Base-by-base conservation (phyloP, 2,888 invertebrate species). In the Lathronympha strigana region DNA sequence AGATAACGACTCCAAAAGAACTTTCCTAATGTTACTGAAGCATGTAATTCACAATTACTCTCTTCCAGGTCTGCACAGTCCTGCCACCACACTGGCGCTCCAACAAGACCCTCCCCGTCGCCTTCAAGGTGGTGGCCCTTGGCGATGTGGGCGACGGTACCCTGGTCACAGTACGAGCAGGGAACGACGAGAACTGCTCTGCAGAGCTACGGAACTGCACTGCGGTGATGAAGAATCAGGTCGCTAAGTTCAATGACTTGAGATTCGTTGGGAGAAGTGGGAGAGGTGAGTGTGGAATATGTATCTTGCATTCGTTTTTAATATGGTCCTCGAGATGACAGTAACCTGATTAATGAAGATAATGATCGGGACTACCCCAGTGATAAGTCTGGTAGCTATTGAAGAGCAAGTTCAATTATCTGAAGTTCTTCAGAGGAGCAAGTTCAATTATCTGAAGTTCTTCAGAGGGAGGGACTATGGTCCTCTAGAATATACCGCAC, bases 221-320 rank as follows among this genome's bases (percentile, higher is more conserved):
- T 15, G 98, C 98, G 0, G 96, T 98, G 70, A 97, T 98, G 97
- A 98, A 98, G 92, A 98, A 98, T 85, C 98, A 98, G 87, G 97
- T 98, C 73, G 99, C 99, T 61, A 98, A 98, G 93, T 99, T 99
- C 90, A 98, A 98, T 86, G 99, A 99, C 93, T 94, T 99, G 66
- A 94, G 99, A 86, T 99, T 99, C 92, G 98, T 99, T 76, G 99
- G 99, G 53, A 94, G 98, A 77, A 98, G 98, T 83, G 99, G 99
- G 61, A 93, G 99, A 94, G 99, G 99, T 98, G 83, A 95, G 95
- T 72, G 4, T 6, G 25, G 21, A 36, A 21, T 53, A 21, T 21
- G n/a, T 47, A 25, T 8, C 6, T 25, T 47, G n/a, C 11, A 3
- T 43, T 33, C 9, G 11, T 5, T 11, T 33, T 33, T 11, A 33